Evolutionary conservation across 2,113 vertebrate genomes (phyloP).

Genomic region (Coptodon rendalli): DNA sequence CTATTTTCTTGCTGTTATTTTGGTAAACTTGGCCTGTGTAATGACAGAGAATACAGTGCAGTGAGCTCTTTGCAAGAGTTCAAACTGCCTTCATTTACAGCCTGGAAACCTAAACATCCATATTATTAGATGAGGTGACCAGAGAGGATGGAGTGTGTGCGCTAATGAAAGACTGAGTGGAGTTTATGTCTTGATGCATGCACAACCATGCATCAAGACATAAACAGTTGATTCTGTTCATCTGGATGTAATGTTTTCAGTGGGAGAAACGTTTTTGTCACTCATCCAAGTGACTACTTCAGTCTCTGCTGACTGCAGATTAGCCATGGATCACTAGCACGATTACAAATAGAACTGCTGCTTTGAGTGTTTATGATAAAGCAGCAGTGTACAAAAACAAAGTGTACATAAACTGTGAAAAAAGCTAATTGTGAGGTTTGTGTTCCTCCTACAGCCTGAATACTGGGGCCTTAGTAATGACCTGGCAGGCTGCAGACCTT

Average conservation of each 20-base stretch:
- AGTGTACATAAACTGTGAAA: background rate
- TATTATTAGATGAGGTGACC: background rate
- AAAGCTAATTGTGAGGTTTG: background rate
- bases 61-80: background rate
- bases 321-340: background rate
- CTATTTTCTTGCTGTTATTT: background rate
- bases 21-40: background rate
- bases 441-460: constrained; percentile 66
- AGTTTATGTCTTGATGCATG: background rate
- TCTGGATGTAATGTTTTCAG: background rate
- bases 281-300: background rate
- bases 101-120: background rate
- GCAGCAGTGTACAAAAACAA: background rate
- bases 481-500: constrained; percentile 77
- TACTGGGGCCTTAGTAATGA: constrained; percentile 86
- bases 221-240: background rate
- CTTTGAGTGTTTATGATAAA: background rate
- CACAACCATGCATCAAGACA: background rate
- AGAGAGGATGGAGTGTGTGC: background rate
- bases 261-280: background rate
- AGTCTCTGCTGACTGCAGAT: background rate
- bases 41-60: background rate
- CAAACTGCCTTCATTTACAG: background rate
- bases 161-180: background rate
- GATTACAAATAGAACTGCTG: background rate